phyloP scores from a whole-genome alignment of 2,888 invertebrate genomes.

The Eilema caniola region DNA sequence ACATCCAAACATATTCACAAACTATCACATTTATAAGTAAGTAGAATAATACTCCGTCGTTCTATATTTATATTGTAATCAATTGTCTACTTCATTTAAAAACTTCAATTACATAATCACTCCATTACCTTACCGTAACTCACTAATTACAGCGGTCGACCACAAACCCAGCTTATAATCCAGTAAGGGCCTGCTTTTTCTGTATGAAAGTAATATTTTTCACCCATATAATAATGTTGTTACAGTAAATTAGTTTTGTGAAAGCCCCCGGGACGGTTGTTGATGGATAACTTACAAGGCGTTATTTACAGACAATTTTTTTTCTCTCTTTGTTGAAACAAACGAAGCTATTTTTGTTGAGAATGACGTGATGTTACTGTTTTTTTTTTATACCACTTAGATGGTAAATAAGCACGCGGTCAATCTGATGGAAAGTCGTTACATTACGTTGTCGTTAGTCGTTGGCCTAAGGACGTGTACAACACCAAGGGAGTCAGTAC shows the following conservation, averaged over 20 bases:
- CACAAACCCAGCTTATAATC: conserved; percentile 3
- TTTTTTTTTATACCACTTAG: too few species aligned
- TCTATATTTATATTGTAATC: too few species aligned
- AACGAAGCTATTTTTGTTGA: conserved; percentile 36
- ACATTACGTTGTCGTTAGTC: too few species aligned
- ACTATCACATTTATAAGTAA: too few species aligned
- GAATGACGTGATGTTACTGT: conserved; percentile 16
- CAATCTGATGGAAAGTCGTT: too few species aligned
- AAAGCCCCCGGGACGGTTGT: conserved; percentile 45
- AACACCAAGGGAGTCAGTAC: too few species aligned
- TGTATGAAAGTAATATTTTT: conserved; percentile 40
- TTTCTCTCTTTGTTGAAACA: conserved; percentile 25
- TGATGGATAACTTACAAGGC: conserved; percentile 52
- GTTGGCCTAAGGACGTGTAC: too few species aligned
- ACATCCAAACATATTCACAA: too few species aligned
- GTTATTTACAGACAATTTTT: conserved; percentile 34
- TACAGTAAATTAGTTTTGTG: conserved; percentile 55
- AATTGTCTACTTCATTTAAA: too few species aligned
- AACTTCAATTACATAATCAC: background rate
- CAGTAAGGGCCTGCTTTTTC: conserved; percentile 11
- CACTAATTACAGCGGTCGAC: conserved; percentile 1
- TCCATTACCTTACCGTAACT: background rate
- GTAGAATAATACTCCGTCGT: too few species aligned
- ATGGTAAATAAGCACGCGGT: too few species aligned
- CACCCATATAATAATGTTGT: conserved; percentile 48